Base-by-base conservation (phyloP, 1,140 invertebrate genomes). In the Thaumatotibia leucotreta region DNA sequence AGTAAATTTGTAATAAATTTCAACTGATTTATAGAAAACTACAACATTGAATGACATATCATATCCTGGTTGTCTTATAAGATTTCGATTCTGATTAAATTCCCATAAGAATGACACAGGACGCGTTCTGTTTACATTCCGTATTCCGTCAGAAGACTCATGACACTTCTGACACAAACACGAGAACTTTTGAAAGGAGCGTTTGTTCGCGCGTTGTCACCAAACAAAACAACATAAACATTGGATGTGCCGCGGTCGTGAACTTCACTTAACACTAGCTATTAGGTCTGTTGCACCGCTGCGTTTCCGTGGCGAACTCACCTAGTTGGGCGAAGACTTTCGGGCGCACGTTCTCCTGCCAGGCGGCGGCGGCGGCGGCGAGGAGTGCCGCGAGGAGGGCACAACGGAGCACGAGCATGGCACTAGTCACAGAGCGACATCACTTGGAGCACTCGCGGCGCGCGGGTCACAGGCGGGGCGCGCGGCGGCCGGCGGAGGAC, bases 311-410 rank as follows among this genome's bases (percentile, higher is more conserved):
- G 39, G 39, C 39, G 62, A 61, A 94, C 95, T 95, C 86, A 97
- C 96, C 96, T 93, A 96, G 93, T 93, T 96, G 95, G 85, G 96
- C 95, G 93, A 95, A 96, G 93, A 96, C 95, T 93, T 96, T 96
- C 77, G 96, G 95, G 91, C 95, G 93, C 88, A 96, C 94, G 91
- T 96, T 96, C 89, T 96, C 95, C 94, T 97, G 96, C 96, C 95
- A 96, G 75, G 95, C 94, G 66, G 89, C 88, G 71, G 79, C 75
- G 82, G 85, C 83, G 68, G 77, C 75, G 79, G 84, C 88, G 77
- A 84, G 73, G 73, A 82, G 73, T 73, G 80, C 86, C 88, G 84
- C 84, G 63, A 88, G 65, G 67, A 86, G 77, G 79, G 80, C 84
- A 87, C 84, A 86, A 73, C 87, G 84, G 66, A 85, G 79, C 83